phyloP scores from a whole-genome alignment of 2,797 vertebrate species.

The Argya squamiceps region DNA sequence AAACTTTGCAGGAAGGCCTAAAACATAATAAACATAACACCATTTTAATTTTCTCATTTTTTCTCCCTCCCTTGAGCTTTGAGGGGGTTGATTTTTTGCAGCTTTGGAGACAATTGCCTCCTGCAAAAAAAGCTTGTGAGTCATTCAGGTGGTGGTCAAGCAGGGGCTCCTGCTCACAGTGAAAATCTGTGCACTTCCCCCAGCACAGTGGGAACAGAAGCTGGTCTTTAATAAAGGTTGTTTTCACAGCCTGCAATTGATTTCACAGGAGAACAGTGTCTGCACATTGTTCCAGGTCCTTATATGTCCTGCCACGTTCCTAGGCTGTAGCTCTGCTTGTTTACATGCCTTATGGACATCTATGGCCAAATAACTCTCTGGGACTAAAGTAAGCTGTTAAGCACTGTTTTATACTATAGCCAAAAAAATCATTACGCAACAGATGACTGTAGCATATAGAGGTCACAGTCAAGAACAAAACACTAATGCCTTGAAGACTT shows the following conservation, averaged over 20 bases:
- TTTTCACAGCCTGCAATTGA: not conserved
- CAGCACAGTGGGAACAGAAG: not conserved
- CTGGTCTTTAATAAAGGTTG: not conserved
- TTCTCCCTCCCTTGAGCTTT: not conserved
- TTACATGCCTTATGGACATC: not conserved
- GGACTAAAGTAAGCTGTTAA: not conserved
- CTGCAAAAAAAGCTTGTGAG: not conserved
- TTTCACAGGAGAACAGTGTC: not conserved
- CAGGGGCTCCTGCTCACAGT: not conserved
- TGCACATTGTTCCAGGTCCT: not conserved
- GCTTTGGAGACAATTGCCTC: not conserved
- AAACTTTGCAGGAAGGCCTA: constrained; percentile 94
- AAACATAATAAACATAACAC: constrained; percentile 14
- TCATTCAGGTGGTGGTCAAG: not conserved
- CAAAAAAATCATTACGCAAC: not conserved
- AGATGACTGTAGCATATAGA: not conserved
- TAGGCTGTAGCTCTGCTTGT: not conserved
- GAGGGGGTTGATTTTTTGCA: not conserved
- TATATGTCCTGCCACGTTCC: not conserved
- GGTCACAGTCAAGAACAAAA: not conserved
- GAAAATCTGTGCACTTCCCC: accelerated
- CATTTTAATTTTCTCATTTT: not conserved
- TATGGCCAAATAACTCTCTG: not conserved
- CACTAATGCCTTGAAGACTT: not conserved
- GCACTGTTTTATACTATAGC: not conserved